Base-by-base conservation (phyloP, 2,113 vertebrate genomes). In the Lichenostomus cassidix region DNA sequence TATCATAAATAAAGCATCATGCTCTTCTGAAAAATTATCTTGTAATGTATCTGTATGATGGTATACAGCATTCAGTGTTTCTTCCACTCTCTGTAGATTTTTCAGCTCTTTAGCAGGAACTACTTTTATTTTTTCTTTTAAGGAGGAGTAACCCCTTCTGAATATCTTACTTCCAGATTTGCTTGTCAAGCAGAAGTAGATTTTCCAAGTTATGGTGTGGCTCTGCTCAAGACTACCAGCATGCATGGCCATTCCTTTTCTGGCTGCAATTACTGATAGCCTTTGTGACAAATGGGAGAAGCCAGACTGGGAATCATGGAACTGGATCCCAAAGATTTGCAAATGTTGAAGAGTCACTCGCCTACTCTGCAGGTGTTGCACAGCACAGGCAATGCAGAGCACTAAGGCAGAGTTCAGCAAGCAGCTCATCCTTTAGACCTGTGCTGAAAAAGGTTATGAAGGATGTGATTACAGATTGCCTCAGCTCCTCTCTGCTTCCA, bases 321-420 rank as follows among this genome's bases (percentile, higher is more conserved):
- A 49, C 5, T 37, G n/a, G 29, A 65, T 60, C 15, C 19, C 18
- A 70, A 58, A 46, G 50, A 25, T 31, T 5, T n/a, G 12, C 13
- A 15, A 12, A 9, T 1, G 2, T 27, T 46, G 17, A 28, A 18
- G 0, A 1, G 49, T 31, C 50, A 14, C 15, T 27, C 17, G 28
- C 13, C 35, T 41, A 55, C n/a, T 47, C 52, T 39, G 15, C 39
- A 18, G 22, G 12, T 28, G 17, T 44, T 46, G 7, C 0, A 16
- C 2, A 4, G 27, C 8, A 62, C 10, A 60, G 21, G 23, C 52
- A 41, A 31, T 4, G 37, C 47, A 24, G 49, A 42, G 46, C 3
- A 1, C 37, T 31, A 28, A 17, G 50, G 25, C 44, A 70, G 41
- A 46, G 6, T 5, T 68, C 3, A 41, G 29, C 11, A 19, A 33